Evolutionary conservation across 2,888 invertebrate genomes (phyloP), one percentile per base, ranked within the genome.

Genomic region (Andricus curvator): DNA sequence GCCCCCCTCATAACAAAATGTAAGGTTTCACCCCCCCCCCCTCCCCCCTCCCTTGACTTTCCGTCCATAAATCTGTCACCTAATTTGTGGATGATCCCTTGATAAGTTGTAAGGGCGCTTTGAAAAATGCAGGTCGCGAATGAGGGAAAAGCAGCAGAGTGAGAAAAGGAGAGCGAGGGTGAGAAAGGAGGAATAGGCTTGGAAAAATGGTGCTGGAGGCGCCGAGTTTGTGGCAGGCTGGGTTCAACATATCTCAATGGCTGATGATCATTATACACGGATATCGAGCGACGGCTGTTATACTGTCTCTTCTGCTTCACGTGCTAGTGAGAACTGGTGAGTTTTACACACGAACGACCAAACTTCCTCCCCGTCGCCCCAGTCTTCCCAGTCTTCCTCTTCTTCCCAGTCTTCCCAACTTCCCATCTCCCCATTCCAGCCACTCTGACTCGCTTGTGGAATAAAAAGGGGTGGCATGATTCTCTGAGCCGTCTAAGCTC

Each of bases 301-400:
- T 91, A 78, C 88, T 91, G 82, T 91, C 89, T 81, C 87, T 91
- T 86, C 89, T 91, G 77, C 89, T 91, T 86, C 91, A 91, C 87
- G 88, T 91, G 81, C 86, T 90, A 82, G 89, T 89, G 85, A 89
- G 90, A 88, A 90, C 90, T 84, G 90, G 91, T 91, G 86, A 91
- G 91, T 91, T 85, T 82, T 80, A 64, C 33, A 37, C 56, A 33
- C 5, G n/a, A 11, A 48, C 20, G 4, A 2, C n/a, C 25, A 5
- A 25, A 62, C 62, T 56, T 51, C 20, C 25, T 17, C 41, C 33
- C 33, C 13, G n/a, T 68, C 11, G 8, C 64, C 48, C 78, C 62
- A 64, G 3, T 41, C 62, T 60, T 51, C 29, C 48, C n/a, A n/a
- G n/a, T n/a, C n/a, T n/a, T n/a, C n/a, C n/a, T n/a, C n/a, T n/a